Evolutionary conservation across 1,140 invertebrate species (phyloP), one percentile per base, ranked within the genome.

Genomic region (Bombus balteatus): DNA sequence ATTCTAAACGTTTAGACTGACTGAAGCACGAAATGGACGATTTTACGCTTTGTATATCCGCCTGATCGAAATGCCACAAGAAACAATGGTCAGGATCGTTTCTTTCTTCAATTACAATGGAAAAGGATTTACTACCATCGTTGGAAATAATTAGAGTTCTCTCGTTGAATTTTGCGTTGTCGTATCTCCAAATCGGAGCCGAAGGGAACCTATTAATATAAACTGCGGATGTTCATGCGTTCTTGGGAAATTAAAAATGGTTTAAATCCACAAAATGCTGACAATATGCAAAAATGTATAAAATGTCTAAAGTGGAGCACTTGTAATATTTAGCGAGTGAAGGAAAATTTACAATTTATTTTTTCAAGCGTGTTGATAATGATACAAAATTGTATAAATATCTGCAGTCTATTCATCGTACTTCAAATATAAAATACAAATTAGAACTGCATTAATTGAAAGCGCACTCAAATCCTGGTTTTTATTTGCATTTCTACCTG

Each of bases 41-140:
- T 32, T 22, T 8, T 22, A 13, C 53, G 32, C 25, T 62, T 2
- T n/a, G 25, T 10, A 53, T 3, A 2, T 72, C 37, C 0, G 53
- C 76, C 13, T 80, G 37, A 3, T 84, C 75, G 53, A 62, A 80
- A 34, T 32, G 39, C 83, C 83, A 84, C 0, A 72, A 22, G 12
- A 80, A 84, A 28, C 15, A 84, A 59, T 84, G 43, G 0, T 70
- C 37, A 0, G 1, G 34, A 12, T 84, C 37, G 13, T 80, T 57
- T 28, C 76, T 79, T 13, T 85, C 68, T 18, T 59, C 79, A 9
- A 86, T 68, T 0, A 43, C 4, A 5, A 86, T 12, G 2, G 79
- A 74, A n/a, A 81, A 86, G 0, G 79, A 22, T 32, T 74, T 86
- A 39, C n/a, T 25, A 18, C 84, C 84, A 22, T 82, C 13, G 47